phyloP scores from a whole-genome alignment of 2,888 invertebrate species.

The Platycheirus albimanus region DNA sequence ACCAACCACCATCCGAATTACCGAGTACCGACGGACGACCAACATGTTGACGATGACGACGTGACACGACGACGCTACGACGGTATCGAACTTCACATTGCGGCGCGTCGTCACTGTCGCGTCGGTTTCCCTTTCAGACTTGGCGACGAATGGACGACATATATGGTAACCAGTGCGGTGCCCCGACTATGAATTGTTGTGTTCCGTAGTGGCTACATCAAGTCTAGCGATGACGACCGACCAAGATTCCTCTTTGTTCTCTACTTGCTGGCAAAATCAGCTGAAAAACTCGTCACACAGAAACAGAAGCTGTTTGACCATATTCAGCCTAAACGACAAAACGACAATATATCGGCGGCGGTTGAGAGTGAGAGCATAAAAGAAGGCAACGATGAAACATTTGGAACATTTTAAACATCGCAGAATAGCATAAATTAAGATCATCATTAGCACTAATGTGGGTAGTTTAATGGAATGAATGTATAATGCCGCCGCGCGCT shows the following conservation, averaged over 20 bases:
- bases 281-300: conserved; percentile 49
- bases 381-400: conserved; percentile 35
- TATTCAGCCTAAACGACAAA: conserved; percentile 46
- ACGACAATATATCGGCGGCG: conserved; percentile 6
- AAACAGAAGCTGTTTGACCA: conserved; percentile 67
- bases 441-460: conserved; percentile 51
- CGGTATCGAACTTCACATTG: conserved; percentile 36
- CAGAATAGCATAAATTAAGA: conserved; percentile 29
- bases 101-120: background rate
- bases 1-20: conserved; percentile 20
- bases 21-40: too few relatives aligned
- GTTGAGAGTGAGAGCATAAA: conserved; percentile 27
- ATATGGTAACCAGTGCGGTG: background rate
- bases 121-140: conserved; percentile 46
- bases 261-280: conserved; percentile 46
- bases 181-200: conserved; percentile 58
- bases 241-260: conserved; percentile 66
- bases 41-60: too few relatives aligned
- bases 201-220: conserved; percentile 54
- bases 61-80: too few relatives aligned
- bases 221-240: conserved; percentile 58
- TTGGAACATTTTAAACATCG: conserved; percentile 11
- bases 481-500: background rate
- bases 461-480: conserved; percentile 55
- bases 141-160: conserved; percentile 7